phyloP scores from a whole-genome alignment of 2,888 invertebrate species.

The Diadromus collaris region DNA sequence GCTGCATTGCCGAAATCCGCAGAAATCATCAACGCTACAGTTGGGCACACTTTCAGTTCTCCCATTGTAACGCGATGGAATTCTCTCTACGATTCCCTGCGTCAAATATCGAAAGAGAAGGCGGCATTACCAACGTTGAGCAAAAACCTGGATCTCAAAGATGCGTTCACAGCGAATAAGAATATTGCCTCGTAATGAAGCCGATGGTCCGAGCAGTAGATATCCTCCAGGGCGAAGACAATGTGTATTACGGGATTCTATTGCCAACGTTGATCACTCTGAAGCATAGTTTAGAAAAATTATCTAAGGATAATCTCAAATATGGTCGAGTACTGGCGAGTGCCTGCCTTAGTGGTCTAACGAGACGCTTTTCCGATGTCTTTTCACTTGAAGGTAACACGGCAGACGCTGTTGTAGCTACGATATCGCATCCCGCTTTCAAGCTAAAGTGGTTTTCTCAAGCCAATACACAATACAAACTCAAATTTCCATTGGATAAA shows the following conservation, averaged over 20 bases:
- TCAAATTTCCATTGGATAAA: conserved; percentile 10
- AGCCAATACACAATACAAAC: neutral
- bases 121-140: conserved; percentile 14
- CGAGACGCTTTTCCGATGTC: conserved; percentile 33
- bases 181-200: conserved; percentile 39
- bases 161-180: conserved; percentile 28
- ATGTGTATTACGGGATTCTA: conserved; percentile 40
- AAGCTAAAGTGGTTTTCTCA: conserved; percentile 28
- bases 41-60: conserved; percentile 30
- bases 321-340: conserved; percentile 29
- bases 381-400: conserved; percentile 17
- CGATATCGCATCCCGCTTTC: conserved; percentile 32
- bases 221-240: conserved; percentile 44
- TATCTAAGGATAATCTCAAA: conserved; percentile 32
- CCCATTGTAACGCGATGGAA: conserved; percentile 47
- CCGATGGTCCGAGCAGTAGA: conserved; percentile 42
- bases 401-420: conserved; percentile 34
- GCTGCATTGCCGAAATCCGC: conserved; percentile 41
- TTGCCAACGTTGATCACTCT: conserved; percentile 33
- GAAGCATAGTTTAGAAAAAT: conserved; percentile 19
- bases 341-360: conserved; percentile 19
- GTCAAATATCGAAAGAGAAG: conserved; percentile 26
- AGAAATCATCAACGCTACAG: conserved; percentile 40
- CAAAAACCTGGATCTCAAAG: conserved; percentile 23
- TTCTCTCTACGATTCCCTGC: conserved; percentile 40